Percentiles rank a stretch among this genome's conserved stretches.
Conservation (phyloP, 2,888 invertebrate genomes). For the Pterostichus madidus region DNA sequence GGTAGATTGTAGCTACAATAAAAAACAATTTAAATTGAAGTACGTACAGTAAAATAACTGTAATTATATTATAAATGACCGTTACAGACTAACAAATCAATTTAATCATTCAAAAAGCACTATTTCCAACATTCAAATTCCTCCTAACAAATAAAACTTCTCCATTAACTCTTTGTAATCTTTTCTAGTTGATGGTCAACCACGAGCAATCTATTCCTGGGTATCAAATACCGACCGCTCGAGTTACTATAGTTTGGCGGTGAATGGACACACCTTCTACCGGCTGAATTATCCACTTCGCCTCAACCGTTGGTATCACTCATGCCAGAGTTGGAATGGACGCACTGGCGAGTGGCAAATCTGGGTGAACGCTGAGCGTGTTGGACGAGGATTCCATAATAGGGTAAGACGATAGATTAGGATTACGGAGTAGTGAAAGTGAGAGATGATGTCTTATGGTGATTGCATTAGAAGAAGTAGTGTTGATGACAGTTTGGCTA, state of each 20-base stretch:
- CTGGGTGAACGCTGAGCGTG: constrained; percentile 91
- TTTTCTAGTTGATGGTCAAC: constrained; percentile 84
- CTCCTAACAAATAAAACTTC: too few relatives aligned
- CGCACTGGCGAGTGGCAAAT: constrained; percentile 94
- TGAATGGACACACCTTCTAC: constrained; percentile 91
- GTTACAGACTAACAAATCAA: too few relatives aligned
- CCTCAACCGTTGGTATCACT: constrained; percentile 89
- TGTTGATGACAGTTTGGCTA: too few relatives aligned
- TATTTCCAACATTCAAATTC: too few relatives aligned
- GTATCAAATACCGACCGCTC: constrained; percentile 89
- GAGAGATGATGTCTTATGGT: constrained; percentile 19
- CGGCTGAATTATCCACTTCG: constrained; percentile 85
- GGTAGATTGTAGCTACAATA: too few relatives aligned
- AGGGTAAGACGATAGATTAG: constrained; percentile 80
- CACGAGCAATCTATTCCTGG: constrained; percentile 88
- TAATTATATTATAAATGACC: too few relatives aligned
- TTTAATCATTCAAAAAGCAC: too few relatives aligned
- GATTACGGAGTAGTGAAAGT: constrained; percentile 68
- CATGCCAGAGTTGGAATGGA: constrained; percentile 93
- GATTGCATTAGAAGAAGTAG: too few relatives aligned
- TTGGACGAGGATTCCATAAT: constrained; percentile 92
- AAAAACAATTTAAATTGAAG: too few relatives aligned
- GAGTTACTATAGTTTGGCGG: constrained; percentile 89
- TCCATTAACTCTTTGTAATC: background rate
- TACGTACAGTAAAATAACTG: too few relatives aligned